These are phyloP conservation scores for Copidosoma floridanum DNA, from an alignment of 1,140 invertebrate species.

Conservation along the genomic window DNA sequence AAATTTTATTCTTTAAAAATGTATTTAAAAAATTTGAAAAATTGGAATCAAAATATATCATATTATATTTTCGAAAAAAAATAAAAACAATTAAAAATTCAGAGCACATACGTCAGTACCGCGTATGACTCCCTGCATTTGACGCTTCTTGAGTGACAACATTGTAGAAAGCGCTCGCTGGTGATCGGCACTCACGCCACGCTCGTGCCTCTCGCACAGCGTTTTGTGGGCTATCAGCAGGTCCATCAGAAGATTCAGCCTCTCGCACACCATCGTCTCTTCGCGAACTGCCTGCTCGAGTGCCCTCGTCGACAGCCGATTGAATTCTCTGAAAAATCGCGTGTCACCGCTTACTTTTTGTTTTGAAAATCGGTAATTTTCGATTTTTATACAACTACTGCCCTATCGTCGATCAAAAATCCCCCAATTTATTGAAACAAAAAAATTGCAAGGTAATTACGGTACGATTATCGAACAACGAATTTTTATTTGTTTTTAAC, in stretches of 20 bases:
- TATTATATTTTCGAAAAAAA: too few relatives aligned
- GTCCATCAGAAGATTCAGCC: slow-evolving; percentile 64
- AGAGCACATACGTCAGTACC: slow-evolving; percentile 57
- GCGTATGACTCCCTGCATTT: slow-evolving; percentile 68
- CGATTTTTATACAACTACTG: too few relatives aligned
- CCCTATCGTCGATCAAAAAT: too few relatives aligned
- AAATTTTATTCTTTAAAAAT: too few relatives aligned
- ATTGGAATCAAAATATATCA: too few relatives aligned
- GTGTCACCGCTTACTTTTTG: background rate
- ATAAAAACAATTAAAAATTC: too few relatives aligned
- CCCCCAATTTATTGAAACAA: too few relatives aligned
- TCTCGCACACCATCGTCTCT: slow-evolving; percentile 64
- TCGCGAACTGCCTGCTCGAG: slow-evolving; percentile 58
- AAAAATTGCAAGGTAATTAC: too few relatives aligned
- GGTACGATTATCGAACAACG: too few relatives aligned
- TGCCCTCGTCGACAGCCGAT: slow-evolving; percentile 51
- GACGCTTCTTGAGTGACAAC: slow-evolving; percentile 68
- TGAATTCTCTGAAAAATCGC: slow-evolving; percentile 54
- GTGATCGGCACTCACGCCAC: slow-evolving; percentile 68
- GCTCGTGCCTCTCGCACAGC: slow-evolving; percentile 70
- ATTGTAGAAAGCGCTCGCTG: slow-evolving; percentile 69
- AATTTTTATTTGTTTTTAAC: too few relatives aligned
- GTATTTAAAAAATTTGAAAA: too few relatives aligned
- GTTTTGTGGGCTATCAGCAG: slow-evolving; percentile 65
- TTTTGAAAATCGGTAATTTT: background rate